Percentiles rank a stretch among this genome's conserved stretches.
These are phyloP conservation scores for Petroica traversi DNA, from an alignment of 2,113 vertebrate species.

Conservation along the genomic window DNA sequence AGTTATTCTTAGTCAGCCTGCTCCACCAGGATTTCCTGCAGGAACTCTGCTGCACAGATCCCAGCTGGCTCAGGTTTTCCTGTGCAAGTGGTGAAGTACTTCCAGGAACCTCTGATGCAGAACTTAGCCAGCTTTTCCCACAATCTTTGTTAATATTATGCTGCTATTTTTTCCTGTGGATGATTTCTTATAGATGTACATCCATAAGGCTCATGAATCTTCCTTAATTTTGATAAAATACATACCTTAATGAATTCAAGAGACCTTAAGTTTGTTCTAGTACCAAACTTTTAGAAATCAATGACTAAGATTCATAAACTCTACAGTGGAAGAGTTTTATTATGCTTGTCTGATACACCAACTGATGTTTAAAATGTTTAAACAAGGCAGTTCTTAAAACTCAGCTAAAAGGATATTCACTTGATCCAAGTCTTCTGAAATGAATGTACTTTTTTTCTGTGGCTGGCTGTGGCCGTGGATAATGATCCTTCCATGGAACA, in stretches of 20 bases:
- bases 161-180: not conserved
- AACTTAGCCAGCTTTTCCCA: not conserved
- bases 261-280: not conserved
- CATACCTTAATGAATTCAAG: not conserved
- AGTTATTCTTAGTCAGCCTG: not conserved
- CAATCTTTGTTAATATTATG: not conserved
- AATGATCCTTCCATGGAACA: not conserved
- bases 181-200: not conserved
- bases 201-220: not conserved
- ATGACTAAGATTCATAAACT: not conserved
- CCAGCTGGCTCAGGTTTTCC: not conserved
- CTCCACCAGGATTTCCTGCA: not conserved
- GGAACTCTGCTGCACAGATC: not conserved
- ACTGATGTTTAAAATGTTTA: not conserved
- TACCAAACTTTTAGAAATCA: not conserved
- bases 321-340: not conserved
- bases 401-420: not conserved
- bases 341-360: not conserved
- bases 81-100: not conserved
- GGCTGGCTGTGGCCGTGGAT: not conserved
- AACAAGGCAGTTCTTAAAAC: not conserved
- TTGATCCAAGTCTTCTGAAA: not conserved
- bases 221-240: not conserved
- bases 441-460: not conserved
- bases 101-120: not conserved